phyloP scores from a whole-genome alignment of 2,113 vertebrate genomes.

The Lepisosteus oculatus region DNA sequence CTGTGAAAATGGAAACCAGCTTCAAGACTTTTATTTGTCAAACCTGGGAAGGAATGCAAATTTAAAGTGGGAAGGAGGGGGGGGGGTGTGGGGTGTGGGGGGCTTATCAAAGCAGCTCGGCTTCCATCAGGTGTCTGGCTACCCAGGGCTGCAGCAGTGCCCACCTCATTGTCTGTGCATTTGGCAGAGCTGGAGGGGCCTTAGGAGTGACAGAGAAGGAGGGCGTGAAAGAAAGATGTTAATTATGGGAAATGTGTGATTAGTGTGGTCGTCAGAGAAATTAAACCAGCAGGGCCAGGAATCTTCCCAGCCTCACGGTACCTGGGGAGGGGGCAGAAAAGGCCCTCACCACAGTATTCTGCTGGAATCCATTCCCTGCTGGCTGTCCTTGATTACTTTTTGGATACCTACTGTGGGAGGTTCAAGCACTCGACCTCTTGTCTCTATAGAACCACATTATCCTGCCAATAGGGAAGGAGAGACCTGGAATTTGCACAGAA shows the following conservation, averaged over 20 bases:
- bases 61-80: conserved; percentile 56
- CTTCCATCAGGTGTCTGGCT: conserved; percentile 68
- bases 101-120: conserved; percentile 33
- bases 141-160: conserved; percentile 65
- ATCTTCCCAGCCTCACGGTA: conserved; percentile 76
- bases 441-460: conserved; percentile 79
- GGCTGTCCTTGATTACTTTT: conserved; percentile 90
- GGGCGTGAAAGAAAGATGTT: conserved; percentile 72
- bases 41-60: conserved; percentile 73
- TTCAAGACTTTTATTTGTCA: conserved; percentile 43
- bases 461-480: conserved; percentile 70
- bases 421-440: conserved; percentile 74
- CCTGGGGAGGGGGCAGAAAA: conserved; percentile 80
- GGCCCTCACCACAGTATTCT: conserved; percentile 65
- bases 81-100: conserved; percentile 21
- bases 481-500: conserved; percentile 87
- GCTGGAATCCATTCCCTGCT: conserved; percentile 81
- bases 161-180: conserved; percentile 57
- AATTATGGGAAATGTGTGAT: conserved; percentile 80
- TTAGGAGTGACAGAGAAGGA: conserved; percentile 64
- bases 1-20: conserved; percentile 59
- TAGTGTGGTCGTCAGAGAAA: conserved; percentile 93
- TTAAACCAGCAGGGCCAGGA: conserved; percentile 82
- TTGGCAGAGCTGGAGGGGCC: conserved; percentile 61
- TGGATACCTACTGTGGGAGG: conserved; percentile 77